These are phyloP conservation scores for Gymnothorax javanicus DNA, from an alignment of 2,797 vertebrate genomes.

Conservation along the genomic window DNA sequence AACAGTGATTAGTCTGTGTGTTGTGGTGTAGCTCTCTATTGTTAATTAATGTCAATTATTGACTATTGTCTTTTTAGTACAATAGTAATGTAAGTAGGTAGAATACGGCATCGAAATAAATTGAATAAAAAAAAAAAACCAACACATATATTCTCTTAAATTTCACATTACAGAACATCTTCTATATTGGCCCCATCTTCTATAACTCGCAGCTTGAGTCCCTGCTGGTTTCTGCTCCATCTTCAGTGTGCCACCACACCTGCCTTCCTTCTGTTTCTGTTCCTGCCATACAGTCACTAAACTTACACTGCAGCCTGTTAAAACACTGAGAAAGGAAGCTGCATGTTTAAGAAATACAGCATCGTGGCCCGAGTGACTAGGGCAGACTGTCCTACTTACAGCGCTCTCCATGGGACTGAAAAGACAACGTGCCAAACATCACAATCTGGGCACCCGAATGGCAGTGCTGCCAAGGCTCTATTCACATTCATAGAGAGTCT, in stretches of 20 bases:
- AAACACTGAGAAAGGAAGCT: conserved; percentile 19
- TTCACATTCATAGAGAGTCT: conserved; percentile 6
- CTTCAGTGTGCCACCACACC: background rate
- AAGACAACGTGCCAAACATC: conserved; percentile 2
- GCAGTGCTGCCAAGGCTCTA: background rate
- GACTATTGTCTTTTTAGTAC: no score
- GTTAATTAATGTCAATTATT: no score
- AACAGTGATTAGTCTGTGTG: no score
- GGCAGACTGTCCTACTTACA: conserved; percentile 22
- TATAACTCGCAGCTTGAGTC: background rate
- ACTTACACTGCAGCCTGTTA: background rate
- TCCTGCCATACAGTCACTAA: background rate
- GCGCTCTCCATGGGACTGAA: background rate
- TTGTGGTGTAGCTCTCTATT: no score
- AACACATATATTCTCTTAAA: background rate
- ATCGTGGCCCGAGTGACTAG: conserved; percentile 24
- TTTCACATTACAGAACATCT: background rate
- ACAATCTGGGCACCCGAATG: conserved; percentile 5
- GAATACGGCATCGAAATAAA: no score
- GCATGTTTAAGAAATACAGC: background rate
- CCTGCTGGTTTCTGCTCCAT: background rate
- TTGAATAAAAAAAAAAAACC: no score
- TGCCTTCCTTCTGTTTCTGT: background rate
- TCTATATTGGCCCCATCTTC: background rate
- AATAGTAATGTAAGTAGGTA: no score